Evolutionary conservation across 2,888 invertebrate genomes (phyloP), one percentile per base, ranked within the genome.

Genomic region (Junonia oenone): DNA sequence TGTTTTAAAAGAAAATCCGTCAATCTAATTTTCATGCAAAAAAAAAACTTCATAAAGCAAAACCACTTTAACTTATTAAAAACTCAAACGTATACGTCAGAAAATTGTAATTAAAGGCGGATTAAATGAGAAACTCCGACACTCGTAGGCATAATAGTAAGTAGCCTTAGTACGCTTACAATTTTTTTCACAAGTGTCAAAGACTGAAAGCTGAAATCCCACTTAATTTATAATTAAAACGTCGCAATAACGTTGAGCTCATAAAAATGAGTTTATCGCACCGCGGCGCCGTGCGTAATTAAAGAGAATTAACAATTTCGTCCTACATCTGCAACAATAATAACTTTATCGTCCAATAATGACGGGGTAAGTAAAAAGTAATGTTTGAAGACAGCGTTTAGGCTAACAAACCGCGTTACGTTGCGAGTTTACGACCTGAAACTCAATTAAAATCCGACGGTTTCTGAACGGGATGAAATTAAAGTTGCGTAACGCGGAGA

Each of bases 221-320:
- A 68, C 73, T 81, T 79, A 80, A 82, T 83, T 79, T 80, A 78
- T 78, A 82, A 77, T 77, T 75, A 76, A 81, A 81, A 78, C 77
- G 76, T 76, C 81, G 75, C 76, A 77, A 78, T 83, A 77, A 83
- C 75, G 76, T 72, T 72, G 68, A 70, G 71, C 69, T 71, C 80
- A 74, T 85, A 84, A 84, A 86, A 82, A 81, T 77, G 73, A 76
- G 73, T 83, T 85, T 81, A 85, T 78, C 73, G 76, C 66, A 62
- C 68, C 71, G 68, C 71, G 73, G 73, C 72, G 76, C 72, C 76
- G 74, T 69, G 73, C 69, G 78, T 78, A 83, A 84, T 86, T 87
- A 87, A 84, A 73, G 72, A 67, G 76, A 80, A 83, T 84, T 83
- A 87, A 85, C 82, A 83, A 82, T 83, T 82, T 79, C 71, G 73